Evolutionary conservation across 2,888 invertebrate genomes (phyloP).

Genomic region (Heterodera filipjevi): DNA sequence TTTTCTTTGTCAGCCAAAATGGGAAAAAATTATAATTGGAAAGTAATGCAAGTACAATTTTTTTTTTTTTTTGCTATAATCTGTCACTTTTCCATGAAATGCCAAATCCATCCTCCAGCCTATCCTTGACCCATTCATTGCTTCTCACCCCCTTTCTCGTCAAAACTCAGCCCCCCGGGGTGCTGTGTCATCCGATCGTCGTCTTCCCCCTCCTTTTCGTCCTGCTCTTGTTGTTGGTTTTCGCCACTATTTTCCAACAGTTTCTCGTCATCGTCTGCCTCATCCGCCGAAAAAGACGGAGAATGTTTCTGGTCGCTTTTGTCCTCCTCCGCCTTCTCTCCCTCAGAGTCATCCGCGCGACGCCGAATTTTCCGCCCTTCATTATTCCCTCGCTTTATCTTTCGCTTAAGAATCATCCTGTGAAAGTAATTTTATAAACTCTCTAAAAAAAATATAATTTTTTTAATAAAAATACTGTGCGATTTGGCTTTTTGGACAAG

Average conservation of each 20-base stretch:
- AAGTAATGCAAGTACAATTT: too few species aligned
- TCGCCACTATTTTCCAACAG: background rate
- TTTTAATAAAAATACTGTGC: too few species aligned
- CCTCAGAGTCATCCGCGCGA: conserved; percentile 32
- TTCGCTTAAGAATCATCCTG: conserved; percentile 59
- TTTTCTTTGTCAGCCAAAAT: too few species aligned
- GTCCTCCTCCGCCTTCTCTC: background rate
- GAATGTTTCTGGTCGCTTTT: background rate
- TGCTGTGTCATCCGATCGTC: background rate
- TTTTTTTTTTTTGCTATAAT: background rate
- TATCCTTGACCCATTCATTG: background rate
- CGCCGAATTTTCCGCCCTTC: conserved; percentile 26
- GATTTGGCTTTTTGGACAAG: too few species aligned
- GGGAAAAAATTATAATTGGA: too few species aligned
- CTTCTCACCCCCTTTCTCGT: conserved; percentile 31
- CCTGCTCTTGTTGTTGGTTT: background rate
- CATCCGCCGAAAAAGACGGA: background rate
- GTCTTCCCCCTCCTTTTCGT: background rate
- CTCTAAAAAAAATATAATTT: too few species aligned
- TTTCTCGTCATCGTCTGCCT: background rate
- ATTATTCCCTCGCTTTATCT: conserved; percentile 49
- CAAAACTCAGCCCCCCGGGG: conserved; percentile 51
- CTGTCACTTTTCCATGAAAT: background rate
- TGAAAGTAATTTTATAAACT: too few species aligned
- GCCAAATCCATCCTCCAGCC: background rate